Evolutionary conservation across 2,797 vertebrate species (phyloP), one percentile per base, ranked within the genome.

Genomic region (Etheostoma perlongum): DNA sequence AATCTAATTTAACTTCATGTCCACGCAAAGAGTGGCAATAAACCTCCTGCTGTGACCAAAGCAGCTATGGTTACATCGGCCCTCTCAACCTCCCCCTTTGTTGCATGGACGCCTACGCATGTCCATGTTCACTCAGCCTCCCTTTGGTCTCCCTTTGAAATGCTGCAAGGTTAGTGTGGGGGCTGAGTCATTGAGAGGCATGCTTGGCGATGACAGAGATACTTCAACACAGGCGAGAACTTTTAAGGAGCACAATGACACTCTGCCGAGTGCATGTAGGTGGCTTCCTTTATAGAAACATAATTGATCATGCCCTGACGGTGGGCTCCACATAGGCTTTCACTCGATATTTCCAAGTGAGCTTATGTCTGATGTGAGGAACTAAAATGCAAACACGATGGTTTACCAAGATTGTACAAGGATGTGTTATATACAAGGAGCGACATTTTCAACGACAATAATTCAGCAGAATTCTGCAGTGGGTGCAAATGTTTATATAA

Each of bases 101-200:
- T 75, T 78, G 72, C 53, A 61, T 1, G 52, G 63, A 69, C 80
- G 25, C 92, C 91, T 58, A 92, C 93, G 58, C 85, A 62, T 46
- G 78, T 84, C 81, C 78, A 21, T 79, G 85, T 79, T 81, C 53
- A 12, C 75, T 77, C 85, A 70, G 72, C 80, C 87, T 83, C 85
- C 80, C 81, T 80, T 74, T 76, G 83, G 81, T 76, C 49, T 89
- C 84, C 81, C 81, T 89, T 92, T 91, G 82, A 93, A 88, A 88
- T 3, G 72, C 80, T 81, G 72, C 86, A 85, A 92, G 92, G 91
- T 87, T 79, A 88, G 75, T 82, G 90, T 88, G 92, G 88, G 87
- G 86, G 90, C 89, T 68, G 92, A 91, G 82, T 83, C 72, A 42
- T 60, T 80, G 89, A 90, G 78, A 90, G 82, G 71, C 46, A 67